Evolutionary conservation across 2,888 invertebrate species (phyloP).

Genomic region (Eretmocerus hayati): DNA sequence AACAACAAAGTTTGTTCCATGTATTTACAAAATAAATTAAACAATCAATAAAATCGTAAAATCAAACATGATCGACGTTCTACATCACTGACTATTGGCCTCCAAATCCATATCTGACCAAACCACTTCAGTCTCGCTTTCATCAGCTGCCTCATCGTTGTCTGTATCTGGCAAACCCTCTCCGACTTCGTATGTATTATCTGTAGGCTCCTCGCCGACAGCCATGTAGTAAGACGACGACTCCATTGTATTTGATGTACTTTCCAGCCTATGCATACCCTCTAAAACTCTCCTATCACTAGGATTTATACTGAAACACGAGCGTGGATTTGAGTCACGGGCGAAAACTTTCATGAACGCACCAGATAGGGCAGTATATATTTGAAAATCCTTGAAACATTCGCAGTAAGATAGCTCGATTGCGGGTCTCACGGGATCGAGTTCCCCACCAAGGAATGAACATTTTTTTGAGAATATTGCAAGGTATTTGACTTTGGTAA

Average conservation of each 20-base stretch:
- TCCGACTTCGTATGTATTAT: conserved; percentile 50
- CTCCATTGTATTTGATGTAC: conserved; percentile 49
- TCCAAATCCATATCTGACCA: conserved; percentile 60
- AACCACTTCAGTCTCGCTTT: conserved; percentile 54
- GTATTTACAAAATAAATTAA: conserved; percentile 22
- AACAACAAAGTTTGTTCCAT: conserved; percentile 19
- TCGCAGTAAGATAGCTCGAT: too few relatives aligned
- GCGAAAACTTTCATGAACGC: too few relatives aligned
- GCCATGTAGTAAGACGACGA: conserved; percentile 51
- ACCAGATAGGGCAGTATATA: too few relatives aligned
- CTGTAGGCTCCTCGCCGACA: conserved; percentile 48
- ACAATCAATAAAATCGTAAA: conserved; percentile 16
- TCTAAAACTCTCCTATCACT: conserved; percentile 58
- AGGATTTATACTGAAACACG: conserved; percentile 57
- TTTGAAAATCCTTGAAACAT: too few relatives aligned
- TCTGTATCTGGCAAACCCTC: conserved; percentile 46
- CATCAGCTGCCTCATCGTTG: conserved; percentile 48
- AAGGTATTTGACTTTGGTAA: too few relatives aligned
- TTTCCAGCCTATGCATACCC: conserved; percentile 58
- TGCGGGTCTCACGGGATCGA: too few relatives aligned
- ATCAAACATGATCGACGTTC: conserved; percentile 5
- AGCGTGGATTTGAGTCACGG: too few relatives aligned
- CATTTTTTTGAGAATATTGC: too few relatives aligned
- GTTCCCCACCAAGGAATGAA: too few relatives aligned
- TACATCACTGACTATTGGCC: conserved; percentile 44